These are phyloP conservation scores for Platichthys stellatus DNA, from an alignment of 2,113 vertebrate genomes.

Conservation along the genomic window DNA sequence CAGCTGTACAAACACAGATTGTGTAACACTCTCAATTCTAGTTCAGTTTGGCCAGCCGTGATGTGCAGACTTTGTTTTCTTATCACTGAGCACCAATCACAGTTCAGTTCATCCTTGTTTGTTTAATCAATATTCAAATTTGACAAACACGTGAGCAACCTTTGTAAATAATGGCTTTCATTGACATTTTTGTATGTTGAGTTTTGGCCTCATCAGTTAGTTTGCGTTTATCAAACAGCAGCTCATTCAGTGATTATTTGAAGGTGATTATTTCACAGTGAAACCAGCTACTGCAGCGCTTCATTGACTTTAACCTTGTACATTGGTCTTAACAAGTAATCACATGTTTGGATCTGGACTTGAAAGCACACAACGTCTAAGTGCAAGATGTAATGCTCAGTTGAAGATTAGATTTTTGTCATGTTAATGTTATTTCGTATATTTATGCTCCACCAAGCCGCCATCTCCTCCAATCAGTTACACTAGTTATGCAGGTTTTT, in stretches of 20 bases:
- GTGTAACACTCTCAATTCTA: too few relatives aligned
- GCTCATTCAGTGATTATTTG: too few relatives aligned
- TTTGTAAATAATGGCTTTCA: background rate
- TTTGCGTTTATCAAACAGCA: too few relatives aligned
- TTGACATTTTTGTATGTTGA: background rate
- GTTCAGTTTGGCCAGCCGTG: conserved; percentile 22
- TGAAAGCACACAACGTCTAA: too few relatives aligned
- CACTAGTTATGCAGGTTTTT: conserved; percentile 1
- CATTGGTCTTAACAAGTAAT: background rate
- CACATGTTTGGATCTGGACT: too few relatives aligned
- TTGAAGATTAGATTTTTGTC: background rate
- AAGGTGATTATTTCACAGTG: too few relatives aligned
- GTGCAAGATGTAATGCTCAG: background rate
- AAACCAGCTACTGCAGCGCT: background rate
- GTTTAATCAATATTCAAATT: background rate
- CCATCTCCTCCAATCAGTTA: background rate
- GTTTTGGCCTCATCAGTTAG: background rate
- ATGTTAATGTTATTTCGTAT: background rate
- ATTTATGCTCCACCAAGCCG: background rate
- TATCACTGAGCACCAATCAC: conserved; percentile 7
- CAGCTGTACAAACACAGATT: conserved; percentile 18
- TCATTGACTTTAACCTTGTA: background rate
- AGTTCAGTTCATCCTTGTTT: conserved; percentile 1
- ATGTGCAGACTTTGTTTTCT: conserved; percentile 11
- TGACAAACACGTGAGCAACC: background rate